These are phyloP conservation scores for Philaenus spumarius DNA, from an alignment of 1,140 invertebrate genomes.

Conservation along the genomic window DNA sequence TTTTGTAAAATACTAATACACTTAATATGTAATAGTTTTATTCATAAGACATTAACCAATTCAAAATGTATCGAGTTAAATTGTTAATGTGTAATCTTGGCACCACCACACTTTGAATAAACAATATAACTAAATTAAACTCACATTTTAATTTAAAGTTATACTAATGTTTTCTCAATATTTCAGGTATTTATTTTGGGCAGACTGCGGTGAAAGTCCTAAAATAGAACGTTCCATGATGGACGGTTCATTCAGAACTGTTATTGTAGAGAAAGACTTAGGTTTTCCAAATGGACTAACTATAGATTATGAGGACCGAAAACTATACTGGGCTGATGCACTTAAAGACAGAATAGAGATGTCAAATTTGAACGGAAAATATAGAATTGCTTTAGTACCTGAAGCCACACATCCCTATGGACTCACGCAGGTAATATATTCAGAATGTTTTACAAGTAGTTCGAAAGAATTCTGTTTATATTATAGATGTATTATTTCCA, in stretches of 20 bases:
- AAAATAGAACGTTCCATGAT: slow-evolving; percentile 78
- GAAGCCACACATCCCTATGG: slow-evolving; percentile 69
- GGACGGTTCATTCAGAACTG: slow-evolving; percentile 70
- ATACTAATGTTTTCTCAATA: no score
- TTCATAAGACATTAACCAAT: no score
- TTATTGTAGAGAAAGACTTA: slow-evolving; percentile 74
- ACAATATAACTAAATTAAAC: no score
- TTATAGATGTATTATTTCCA: no score
- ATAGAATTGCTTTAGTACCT: slow-evolving; percentile 61
- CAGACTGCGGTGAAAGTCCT: slow-evolving; percentile 77
- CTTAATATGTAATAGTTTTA: no score
- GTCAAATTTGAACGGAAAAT: slow-evolving; percentile 72
- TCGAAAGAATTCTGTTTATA: no score
- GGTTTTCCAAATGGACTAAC: slow-evolving; percentile 88
- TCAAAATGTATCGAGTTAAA: no score
- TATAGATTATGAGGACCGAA: slow-evolving; percentile 70
- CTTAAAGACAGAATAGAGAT: slow-evolving; percentile 86
- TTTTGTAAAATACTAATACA: no score
- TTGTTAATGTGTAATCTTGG: no score
- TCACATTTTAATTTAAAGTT: no score
- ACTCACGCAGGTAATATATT: slow-evolving; percentile 59
- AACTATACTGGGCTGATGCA: slow-evolving; percentile 87
- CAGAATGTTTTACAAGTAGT: no score
- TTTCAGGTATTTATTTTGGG: slow-evolving; percentile 77
- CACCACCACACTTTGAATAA: no score